These are phyloP conservation scores for Callyntrura sp. DNA, from an alignment of 2,888 invertebrate genomes.

Conservation along the genomic window DNA sequence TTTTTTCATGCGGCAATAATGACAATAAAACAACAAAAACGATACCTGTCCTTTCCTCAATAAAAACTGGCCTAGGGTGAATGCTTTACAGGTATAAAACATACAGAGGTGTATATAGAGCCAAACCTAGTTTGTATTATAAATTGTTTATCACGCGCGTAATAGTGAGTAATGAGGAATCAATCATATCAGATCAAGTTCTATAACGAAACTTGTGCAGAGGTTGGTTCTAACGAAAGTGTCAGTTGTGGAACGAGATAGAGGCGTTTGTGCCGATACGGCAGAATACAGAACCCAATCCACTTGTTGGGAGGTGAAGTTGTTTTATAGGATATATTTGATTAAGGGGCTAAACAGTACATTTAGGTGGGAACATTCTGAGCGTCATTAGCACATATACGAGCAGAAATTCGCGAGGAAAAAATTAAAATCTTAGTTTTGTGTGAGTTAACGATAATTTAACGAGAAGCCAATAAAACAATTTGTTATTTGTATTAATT, in stretches of 20 bases:
- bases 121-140: constrained; percentile 4
- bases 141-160: constrained; percentile 27
- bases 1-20: constrained; percentile 30
- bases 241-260: too few species aligned
- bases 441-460: too few species aligned
- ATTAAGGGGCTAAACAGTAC: too few species aligned
- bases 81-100: background rate
- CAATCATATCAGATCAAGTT: constrained; percentile 69
- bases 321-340: too few species aligned
- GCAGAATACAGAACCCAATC: background rate
- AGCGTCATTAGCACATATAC: too few species aligned
- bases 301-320: background rate
- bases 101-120: background rate
- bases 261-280: too few species aligned
- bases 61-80: constrained; percentile 5
- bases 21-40: constrained; percentile 11
- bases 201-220: constrained; percentile 41
- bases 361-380: too few species aligned
- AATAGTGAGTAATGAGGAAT: constrained; percentile 41
- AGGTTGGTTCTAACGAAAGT: background rate
- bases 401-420: too few species aligned
- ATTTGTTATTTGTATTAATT: too few species aligned
- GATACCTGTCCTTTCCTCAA: background rate
- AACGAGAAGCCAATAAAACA: too few species aligned
- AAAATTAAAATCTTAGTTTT: too few species aligned